Conservation (phyloP, 2,797 vertebrate species). For the Acanthornis magna region DNA sequence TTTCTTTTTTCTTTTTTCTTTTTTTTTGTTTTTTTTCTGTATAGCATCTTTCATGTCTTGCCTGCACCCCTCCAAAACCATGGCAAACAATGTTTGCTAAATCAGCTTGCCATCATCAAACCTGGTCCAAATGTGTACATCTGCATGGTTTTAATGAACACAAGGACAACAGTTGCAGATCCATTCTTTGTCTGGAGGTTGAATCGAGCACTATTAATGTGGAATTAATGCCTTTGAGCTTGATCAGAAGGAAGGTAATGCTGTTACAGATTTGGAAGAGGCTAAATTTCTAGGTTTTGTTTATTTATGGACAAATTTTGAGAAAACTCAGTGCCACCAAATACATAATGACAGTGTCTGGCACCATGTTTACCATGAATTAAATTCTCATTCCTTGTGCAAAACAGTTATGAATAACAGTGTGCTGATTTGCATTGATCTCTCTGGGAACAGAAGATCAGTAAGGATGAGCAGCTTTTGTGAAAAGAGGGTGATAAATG, state of each 20-base stretch:
- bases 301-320: background rate
- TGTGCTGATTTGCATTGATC: background rate
- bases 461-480: background rate
- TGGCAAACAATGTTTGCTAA: background rate
- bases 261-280: background rate
- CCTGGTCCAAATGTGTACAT: background rate
- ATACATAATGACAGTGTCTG: background rate
- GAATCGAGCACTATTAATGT: background rate
- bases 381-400: background rate
- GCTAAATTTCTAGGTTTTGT: background rate
- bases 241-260: background rate
- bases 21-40: no score
- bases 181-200: background rate
- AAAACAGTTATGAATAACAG: background rate
- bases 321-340: background rate
- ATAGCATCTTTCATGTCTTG: background rate
- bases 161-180: background rate
- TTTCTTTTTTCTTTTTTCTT: background rate
- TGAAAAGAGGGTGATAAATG: background rate
- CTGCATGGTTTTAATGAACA: background rate
- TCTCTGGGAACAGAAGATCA: background rate
- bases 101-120: background rate
- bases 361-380: rapidly evolving
- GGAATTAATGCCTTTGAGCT: background rate
- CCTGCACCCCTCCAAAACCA: background rate